Conservation (phyloP, 1,140 invertebrate species). For the Diprion similis region DNA sequence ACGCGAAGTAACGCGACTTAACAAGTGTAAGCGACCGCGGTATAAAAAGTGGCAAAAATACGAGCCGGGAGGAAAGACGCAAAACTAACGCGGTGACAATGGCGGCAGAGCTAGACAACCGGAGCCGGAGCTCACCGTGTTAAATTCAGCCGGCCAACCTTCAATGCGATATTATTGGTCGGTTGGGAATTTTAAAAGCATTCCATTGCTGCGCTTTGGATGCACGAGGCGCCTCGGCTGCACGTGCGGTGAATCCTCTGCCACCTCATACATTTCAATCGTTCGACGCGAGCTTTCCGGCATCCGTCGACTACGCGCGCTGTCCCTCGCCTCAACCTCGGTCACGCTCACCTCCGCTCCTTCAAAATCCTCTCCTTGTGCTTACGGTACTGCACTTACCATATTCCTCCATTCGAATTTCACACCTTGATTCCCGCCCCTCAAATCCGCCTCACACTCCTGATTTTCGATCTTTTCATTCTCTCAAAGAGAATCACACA, state of each 20-base stretch:
- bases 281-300: slow-evolving; percentile 8
- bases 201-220: slow-evolving; percentile 16
- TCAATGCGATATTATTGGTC: slow-evolving; percentile 2
- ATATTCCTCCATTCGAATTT: background rate
- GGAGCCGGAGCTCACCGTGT: background rate
- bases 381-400: too few species aligned
- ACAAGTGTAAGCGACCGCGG: background rate
- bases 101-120: background rate
- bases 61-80: background rate
- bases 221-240: slow-evolving; percentile 18
- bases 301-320: background rate
- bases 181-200: slow-evolving; percentile 23
- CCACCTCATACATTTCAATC: slow-evolving; percentile 26
- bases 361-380: too few species aligned
- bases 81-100: background rate
- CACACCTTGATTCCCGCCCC: background rate
- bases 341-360: too few species aligned
- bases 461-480: too few species aligned
- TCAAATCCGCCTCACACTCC: too few species aligned
- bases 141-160: background rate
- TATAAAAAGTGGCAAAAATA: background rate
- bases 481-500: too few species aligned
- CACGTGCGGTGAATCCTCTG: slow-evolving; percentile 26
- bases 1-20: background rate
- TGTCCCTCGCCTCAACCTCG: too few species aligned